Evolutionary conservation across 2,113 vertebrate genomes (phyloP).

Genomic region (Aspidoscelis tigris): DNA sequence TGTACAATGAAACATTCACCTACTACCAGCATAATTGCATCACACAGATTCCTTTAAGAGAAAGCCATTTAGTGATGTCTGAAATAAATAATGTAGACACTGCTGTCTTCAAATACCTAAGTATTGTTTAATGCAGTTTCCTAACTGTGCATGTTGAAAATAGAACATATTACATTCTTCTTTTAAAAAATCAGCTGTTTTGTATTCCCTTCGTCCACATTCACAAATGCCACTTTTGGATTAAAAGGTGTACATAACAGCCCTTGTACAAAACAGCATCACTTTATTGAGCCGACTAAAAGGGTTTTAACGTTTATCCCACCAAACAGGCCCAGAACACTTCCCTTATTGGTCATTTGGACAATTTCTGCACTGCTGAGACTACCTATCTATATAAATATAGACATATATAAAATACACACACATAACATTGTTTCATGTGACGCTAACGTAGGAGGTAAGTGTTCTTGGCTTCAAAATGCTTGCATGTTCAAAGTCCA

Average conservation of each 20-base stretch:
- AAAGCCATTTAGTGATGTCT: neutral
- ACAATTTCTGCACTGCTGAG: neutral
- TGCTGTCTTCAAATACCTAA: neutral
- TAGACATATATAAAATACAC: no score
- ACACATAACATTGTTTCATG: neutral
- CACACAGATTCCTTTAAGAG: neutral
- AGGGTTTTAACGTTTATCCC: neutral
- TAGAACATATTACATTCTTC: neutral
- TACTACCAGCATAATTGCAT: neutral
- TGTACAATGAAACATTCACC: neutral
- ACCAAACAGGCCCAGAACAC: neutral
- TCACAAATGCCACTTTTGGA: neutral
- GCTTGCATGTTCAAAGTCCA: neutral
- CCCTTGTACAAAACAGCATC: neutral
- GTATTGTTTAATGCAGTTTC: constrained; percentile 10
- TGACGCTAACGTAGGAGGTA: neutral
- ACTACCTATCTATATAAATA: neutral
- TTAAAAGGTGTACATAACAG: neutral
- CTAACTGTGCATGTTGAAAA: neutral
- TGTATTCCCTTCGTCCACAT: neutral
- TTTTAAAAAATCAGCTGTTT: neutral
- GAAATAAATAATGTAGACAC: neutral
- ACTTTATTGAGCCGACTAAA: constrained; percentile 2
- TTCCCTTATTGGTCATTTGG: neutral
- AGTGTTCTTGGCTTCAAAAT: neutral